These are phyloP conservation scores for Antrozous pallidus DNA, from an alignment of 2,797 vertebrate genomes.

Conservation along the genomic window DNA sequence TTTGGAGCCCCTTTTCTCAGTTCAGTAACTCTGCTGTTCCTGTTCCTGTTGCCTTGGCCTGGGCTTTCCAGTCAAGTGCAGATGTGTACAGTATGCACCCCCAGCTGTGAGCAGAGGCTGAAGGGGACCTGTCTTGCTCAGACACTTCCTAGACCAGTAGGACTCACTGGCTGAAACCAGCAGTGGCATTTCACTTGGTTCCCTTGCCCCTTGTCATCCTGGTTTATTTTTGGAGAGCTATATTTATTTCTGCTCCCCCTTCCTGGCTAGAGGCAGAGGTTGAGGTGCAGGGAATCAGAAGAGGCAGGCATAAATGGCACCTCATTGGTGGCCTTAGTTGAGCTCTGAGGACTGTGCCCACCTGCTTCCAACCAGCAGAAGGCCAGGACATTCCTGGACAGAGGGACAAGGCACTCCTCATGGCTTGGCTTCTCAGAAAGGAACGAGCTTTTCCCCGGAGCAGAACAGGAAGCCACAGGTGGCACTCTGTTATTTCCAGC, in stretches of 20 bases:
- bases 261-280: not conserved
- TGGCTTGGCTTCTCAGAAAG: not conserved
- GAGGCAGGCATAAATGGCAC: not conserved
- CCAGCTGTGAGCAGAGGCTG: not conserved
- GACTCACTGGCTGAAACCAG: not conserved
- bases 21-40: not conserved
- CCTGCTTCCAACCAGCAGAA: not conserved
- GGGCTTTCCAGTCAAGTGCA: not conserved
- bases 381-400: not conserved
- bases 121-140: not conserved
- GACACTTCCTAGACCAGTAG: not conserved
- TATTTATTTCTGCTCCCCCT: slow-evolving; percentile 45
- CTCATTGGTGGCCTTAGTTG: not conserved
- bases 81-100: not conserved
- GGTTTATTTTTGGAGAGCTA: slow-evolving; percentile 54
- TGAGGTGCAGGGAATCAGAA: not conserved
- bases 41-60: not conserved
- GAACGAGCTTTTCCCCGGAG: not conserved
- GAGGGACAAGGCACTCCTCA: not conserved
- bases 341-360: not conserved
- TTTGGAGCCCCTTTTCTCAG: not conserved
- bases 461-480: not conserved
- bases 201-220: slow-evolving; percentile 21
- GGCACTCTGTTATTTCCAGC: not conserved
- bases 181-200: not conserved